A percentile compares a stretch with the other conserved stretches of the same genome.
Conservation (phyloP, 2,888 invertebrate species). For the Drosophila anceps region DNA sequence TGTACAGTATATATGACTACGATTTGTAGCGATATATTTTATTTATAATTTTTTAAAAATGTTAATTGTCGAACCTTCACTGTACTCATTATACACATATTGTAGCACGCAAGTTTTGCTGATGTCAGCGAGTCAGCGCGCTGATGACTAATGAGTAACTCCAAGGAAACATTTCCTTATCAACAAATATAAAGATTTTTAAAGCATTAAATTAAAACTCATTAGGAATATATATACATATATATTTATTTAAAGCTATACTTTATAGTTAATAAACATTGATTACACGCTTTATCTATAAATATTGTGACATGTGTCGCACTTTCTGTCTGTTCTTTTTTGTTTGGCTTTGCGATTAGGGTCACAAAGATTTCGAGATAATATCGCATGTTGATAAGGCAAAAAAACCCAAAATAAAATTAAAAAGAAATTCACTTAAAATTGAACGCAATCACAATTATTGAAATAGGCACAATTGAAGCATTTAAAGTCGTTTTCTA, state of each 20-base stretch:
- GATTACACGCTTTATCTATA: not conserved
- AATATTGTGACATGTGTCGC: not conserved
- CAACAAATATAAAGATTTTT: not conserved
- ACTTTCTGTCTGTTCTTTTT: not conserved
- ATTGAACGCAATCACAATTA: conserved; percentile 33
- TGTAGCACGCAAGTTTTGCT: conserved; percentile 36
- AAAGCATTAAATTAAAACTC: not conserved
- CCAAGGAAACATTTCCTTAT: conserved; percentile 19
- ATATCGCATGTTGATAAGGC: conserved; percentile 47
- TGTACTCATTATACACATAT: conserved; percentile 17
- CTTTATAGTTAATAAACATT: not conserved
- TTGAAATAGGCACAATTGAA: conserved; percentile 37
- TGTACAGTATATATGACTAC: not conserved
- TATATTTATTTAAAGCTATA: not conserved
- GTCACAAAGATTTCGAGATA: conserved; percentile 34
- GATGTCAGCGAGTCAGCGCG: conserved; percentile 48
- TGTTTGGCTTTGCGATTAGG: conserved; percentile 9
- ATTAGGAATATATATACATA: not conserved
- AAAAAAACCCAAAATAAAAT: conserved; percentile 3
- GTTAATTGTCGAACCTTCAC: conserved; percentile 5
- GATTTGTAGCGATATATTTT: not conserved
- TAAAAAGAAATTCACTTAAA: not conserved
- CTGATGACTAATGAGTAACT: conserved; percentile 38
- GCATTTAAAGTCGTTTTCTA: conserved; percentile 31
- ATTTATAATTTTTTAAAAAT: not conserved